Conservation (phyloP, 2,888 invertebrate genomes). For the Melanostoma scalare region DNA sequence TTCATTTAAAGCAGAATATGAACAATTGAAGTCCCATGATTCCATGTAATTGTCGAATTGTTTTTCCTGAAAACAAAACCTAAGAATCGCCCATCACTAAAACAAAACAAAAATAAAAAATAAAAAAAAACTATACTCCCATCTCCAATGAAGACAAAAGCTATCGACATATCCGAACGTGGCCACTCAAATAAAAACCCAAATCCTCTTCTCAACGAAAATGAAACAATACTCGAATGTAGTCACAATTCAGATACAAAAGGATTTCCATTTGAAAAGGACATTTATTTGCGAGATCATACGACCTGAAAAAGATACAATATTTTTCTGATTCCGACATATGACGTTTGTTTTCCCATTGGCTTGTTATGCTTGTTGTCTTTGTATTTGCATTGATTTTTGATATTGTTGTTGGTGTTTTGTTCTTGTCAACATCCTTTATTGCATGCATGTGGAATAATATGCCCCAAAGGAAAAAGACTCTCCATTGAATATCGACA, state of each 20-base stretch:
- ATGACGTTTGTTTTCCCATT: slow-evolving; percentile 63
- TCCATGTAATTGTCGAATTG: too few relatives aligned
- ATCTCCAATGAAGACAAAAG: not conserved
- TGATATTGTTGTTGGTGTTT: not conserved
- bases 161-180: slow-evolving; percentile 42
- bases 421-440: slow-evolving; percentile 11
- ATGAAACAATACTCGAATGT: slow-evolving; percentile 41
- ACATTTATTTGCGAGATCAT: slow-evolving; percentile 60
- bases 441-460: slow-evolving; percentile 28
- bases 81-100: not conserved
- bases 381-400: slow-evolving; percentile 33
- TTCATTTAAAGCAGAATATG: too few relatives aligned
- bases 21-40: too few relatives aligned
- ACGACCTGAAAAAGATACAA: slow-evolving; percentile 55
- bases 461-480: slow-evolving; percentile 16
- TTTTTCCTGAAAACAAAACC: not conserved
- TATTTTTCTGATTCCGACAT: slow-evolving; percentile 55
- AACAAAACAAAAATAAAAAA: not conserved
- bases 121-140: not conserved
- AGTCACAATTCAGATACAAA: slow-evolving; percentile 37
- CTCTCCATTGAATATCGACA: slow-evolving; percentile 8
- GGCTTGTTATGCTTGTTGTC: slow-evolving; percentile 62
- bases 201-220: slow-evolving; percentile 36
- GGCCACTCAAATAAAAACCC: slow-evolving; percentile 45
- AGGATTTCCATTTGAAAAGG: slow-evolving; percentile 48